Percentiles rank a stretch among this genome's conserved stretches.
phyloP scores from a whole-genome alignment of 2,888 invertebrate species.

The Noctua pronuba region DNA sequence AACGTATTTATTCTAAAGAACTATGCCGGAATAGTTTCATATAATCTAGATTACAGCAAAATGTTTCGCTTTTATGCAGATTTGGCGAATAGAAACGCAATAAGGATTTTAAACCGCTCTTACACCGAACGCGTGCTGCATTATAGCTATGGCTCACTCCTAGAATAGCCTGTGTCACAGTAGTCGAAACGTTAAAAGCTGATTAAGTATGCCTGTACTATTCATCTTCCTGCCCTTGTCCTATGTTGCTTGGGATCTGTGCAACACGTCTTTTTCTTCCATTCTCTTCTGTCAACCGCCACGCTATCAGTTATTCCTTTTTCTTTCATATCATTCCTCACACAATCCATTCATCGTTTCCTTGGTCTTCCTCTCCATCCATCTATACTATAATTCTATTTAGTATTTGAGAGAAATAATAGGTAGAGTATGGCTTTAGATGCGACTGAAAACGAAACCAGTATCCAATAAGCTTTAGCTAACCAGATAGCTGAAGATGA shows the following conservation, averaged over 20 bases:
- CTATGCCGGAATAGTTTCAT: constrained; percentile 18
- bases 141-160: neutral
- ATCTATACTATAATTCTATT: neutral
- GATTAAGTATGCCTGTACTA: neutral
- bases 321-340: neutral
- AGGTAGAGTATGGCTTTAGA: neutral
- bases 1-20: constrained; percentile 49
- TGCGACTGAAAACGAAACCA: neutral
- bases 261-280: neutral
- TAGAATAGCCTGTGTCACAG: neutral
- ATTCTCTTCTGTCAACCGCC: neutral
- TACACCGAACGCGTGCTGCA: neutral
- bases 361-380: neutral
- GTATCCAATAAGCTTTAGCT: neutral
- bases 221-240: neutral
- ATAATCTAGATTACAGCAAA: constrained; percentile 28
- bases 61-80: constrained; percentile 33
- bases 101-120: neutral
- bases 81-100: constrained; percentile 7
- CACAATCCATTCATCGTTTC: neutral
- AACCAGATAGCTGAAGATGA: neutral
- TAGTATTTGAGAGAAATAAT: neutral
- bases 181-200: no score
- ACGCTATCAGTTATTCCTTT: neutral
- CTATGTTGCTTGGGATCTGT: neutral